phyloP scores from a whole-genome alignment of 2,888 invertebrate genomes.

The Acleris laterana region DNA sequence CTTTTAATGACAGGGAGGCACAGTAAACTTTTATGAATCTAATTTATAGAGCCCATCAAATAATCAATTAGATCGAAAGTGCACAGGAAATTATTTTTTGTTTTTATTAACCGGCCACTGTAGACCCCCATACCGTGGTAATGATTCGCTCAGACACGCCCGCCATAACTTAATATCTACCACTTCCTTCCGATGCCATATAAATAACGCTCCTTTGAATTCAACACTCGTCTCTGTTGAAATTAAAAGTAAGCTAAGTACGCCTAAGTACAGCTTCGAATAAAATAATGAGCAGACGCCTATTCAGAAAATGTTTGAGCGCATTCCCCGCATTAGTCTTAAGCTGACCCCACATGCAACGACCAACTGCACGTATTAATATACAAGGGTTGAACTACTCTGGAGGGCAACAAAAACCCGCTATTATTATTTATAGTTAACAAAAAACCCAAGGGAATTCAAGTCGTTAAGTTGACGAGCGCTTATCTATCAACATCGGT shows the following conservation, averaged over 20 bases:
- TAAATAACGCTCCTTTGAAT: constrained; percentile 48
- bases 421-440: constrained; percentile 74
- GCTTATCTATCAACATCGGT: constrained; percentile 68
- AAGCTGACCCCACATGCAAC: constrained; percentile 74
- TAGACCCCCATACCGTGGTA: constrained; percentile 50
- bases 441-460: constrained; percentile 58
- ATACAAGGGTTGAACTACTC: constrained; percentile 75
- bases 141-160: constrained; percentile 70
- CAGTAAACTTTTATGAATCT: constrained; percentile 61
- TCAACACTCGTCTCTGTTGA: constrained; percentile 39
- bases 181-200: constrained; percentile 83
- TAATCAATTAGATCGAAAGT: constrained; percentile 67
- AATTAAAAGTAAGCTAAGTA: constrained; percentile 33
- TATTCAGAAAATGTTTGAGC: constrained; percentile 47
- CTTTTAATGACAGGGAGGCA: constrained; percentile 56
- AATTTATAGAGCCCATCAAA: constrained; percentile 59
- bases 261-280: constrained; percentile 16
- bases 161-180: constrained; percentile 70
- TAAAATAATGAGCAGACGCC: constrained; percentile 47
- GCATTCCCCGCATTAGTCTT: constrained; percentile 61
- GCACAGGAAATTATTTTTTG: constrained; percentile 64
- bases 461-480: constrained; percentile 62
- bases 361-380: constrained; percentile 76
- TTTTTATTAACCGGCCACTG: constrained; percentile 50
- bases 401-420: constrained; percentile 71